Evolutionary conservation across 2,797 vertebrate genomes (phyloP), one percentile per base, ranked within the genome.

Genomic region (Cercopithecus hamlyni): DNA sequence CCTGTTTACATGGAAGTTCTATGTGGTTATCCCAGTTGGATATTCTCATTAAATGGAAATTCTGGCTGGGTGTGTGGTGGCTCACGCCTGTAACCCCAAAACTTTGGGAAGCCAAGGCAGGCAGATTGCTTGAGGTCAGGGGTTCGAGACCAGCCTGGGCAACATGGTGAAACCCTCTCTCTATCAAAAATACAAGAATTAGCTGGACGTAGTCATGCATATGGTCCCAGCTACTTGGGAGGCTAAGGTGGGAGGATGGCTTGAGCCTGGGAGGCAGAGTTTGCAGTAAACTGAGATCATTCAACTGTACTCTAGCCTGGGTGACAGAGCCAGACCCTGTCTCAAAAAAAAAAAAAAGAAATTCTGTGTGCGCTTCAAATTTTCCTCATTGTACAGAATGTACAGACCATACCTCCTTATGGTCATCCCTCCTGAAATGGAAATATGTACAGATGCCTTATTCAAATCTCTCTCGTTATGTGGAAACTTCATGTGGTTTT

Each of bases 21-120:
- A 2, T 50, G 88, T 67, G 82, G 64, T 90, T 52, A 30, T 73
- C 52, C 48, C 73, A 76, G 7, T 13, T 22, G 89, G 64, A 50
- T 82, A 57, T 67, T 67, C 90, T 94, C 80, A 93, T 88, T 81
- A 96, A 88, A 77, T 58, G 90, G 73, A 94, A 89, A 61, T 87
- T 82, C 88, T 88, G 1, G 33, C 61, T 67, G 15, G 61, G 3
- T 7, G 8, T 67, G 61, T 67, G 61, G 33, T 67, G 33, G 61
- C 61, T 67, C 61, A 67, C 7, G 4, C 61, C 61, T 67, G 61
- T 67, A 67, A 67, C 61, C 61, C 33, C 61, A 67, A 67, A 15
- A 67, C 33, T 67, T 67, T 67, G 61, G 61, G 61, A 67, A 67
- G 33, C 61, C 61, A 67, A 64, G 61, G 15, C 61, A 67, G 61